Evolutionary conservation across 2,888 invertebrate genomes (phyloP).

Genomic region (Drosophila putrida): DNA sequence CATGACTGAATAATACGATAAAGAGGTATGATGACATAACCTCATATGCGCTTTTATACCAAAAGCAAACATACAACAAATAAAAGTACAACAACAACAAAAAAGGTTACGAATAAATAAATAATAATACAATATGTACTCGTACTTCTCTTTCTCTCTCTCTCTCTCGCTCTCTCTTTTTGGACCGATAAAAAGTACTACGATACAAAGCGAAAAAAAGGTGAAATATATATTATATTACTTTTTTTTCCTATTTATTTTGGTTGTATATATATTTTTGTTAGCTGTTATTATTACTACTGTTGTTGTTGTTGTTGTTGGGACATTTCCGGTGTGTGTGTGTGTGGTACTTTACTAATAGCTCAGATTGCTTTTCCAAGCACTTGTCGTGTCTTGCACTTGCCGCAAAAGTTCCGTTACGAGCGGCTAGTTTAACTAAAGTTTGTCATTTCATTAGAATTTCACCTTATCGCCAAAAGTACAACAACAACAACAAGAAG

Average conservation of each 20-base stretch:
- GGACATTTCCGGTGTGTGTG: slow-evolving; percentile 40
- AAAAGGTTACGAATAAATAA: slow-evolving; percentile 4
- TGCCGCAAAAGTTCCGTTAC: slow-evolving; percentile 50
- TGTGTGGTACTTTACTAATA: slow-evolving; percentile 25
- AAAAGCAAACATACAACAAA: slow-evolving; percentile 11
- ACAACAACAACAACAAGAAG: slow-evolving; percentile 13
- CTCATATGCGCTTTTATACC: slow-evolving; percentile 42
- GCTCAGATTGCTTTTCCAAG: slow-evolving; percentile 49
- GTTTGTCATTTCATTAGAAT: slow-evolving; percentile 66
- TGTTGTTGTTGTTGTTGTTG: slow-evolving; percentile 27
- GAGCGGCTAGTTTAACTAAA: slow-evolving; percentile 39
- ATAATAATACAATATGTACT: not conserved
- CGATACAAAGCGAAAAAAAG: slow-evolving; percentile 32
- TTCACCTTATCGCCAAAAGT: slow-evolving; percentile 53
- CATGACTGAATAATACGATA: slow-evolving; percentile 60
- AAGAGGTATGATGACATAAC: slow-evolving; percentile 60
- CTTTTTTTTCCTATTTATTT: not conserved
- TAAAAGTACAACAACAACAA: not conserved
- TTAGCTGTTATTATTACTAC: slow-evolving; percentile 13
- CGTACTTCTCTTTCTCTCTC: not conserved
- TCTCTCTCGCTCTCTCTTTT: not conserved
- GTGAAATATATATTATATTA: slow-evolving; percentile 30
- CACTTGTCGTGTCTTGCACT: slow-evolving; percentile 48
- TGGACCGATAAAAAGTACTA: slow-evolving; percentile 35
- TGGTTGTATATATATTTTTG: not conserved